These are phyloP conservation scores for Sylvietta virens DNA, from an alignment of 2,113 vertebrate genomes.

Conservation along the genomic window DNA sequence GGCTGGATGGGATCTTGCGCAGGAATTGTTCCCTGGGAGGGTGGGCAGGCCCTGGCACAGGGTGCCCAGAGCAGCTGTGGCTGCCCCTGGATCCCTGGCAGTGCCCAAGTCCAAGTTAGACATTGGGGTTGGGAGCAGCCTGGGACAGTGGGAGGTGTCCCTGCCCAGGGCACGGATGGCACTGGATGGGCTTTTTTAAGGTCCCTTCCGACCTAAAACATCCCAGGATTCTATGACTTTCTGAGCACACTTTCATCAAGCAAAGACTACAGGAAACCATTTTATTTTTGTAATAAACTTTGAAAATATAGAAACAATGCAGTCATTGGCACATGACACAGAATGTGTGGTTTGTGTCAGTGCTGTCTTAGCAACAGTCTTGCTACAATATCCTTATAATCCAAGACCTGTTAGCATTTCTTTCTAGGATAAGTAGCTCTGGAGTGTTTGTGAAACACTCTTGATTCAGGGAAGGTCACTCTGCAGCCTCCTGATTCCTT, in stretches of 20 bases:
- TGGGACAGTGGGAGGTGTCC: fast-evolving
- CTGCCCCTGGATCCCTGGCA: not conserved
- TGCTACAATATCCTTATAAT: not conserved
- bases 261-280: not conserved
- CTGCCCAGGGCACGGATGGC: not conserved
- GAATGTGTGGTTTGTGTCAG: not conserved
- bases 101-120: not conserved
- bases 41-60: not conserved
- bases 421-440: not conserved
- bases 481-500: not conserved
- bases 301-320: not conserved
- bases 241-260: not conserved
- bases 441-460: not conserved
- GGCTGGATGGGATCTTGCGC: fast-evolving
- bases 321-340: not conserved
- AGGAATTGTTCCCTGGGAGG: fast-evolving
- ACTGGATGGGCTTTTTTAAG: not conserved
- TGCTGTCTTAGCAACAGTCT: not conserved
- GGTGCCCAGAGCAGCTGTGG: not conserved
- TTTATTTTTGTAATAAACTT: not conserved
- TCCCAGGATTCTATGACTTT: not conserved
- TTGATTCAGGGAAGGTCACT: not conserved
- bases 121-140: fast-evolving
- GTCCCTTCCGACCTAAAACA: not conserved
- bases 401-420: not conserved